Evolutionary conservation across 2,113 vertebrate genomes (phyloP).

Genomic region (Oenanthe melanoleuca): DNA sequence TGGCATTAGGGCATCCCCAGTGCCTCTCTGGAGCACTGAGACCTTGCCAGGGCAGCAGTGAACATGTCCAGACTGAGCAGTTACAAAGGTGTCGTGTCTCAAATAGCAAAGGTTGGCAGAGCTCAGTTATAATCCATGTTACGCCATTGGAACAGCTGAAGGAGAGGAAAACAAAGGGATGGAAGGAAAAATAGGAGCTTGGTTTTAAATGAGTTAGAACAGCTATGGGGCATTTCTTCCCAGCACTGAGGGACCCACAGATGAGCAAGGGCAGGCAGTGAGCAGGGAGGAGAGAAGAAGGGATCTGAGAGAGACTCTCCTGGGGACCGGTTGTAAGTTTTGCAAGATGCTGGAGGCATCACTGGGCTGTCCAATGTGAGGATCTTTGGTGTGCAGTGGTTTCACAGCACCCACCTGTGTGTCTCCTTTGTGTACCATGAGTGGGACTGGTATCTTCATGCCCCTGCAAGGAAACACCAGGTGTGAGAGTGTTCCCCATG

Average conservation of each 20-base stretch:
- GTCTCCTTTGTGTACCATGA: neutral
- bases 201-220: neutral
- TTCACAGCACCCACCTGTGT: neutral
- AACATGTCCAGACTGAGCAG: accelerated
- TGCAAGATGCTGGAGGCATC: accelerated
- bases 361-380: accelerated
- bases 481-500: accelerated
- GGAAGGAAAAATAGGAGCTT: neutral
- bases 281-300: neutral
- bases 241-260: too few species aligned
- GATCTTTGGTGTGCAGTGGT: neutral
- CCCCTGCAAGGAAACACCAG: neutral
- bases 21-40: neutral
- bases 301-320: neutral
- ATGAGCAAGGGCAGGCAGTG: neutral
- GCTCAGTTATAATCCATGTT: neutral
- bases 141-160: neutral
- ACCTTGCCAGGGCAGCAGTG: neutral
- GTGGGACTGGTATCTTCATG: neutral
- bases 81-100: accelerated
- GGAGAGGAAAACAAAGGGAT: neutral
- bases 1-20: neutral
- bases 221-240: neutral
- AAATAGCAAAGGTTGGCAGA: neutral
- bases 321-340: neutral